These are phyloP conservation scores for Odocoileus hemionus DNA, from an alignment of 2,113 vertebrate species.

Conservation along the genomic window DNA sequence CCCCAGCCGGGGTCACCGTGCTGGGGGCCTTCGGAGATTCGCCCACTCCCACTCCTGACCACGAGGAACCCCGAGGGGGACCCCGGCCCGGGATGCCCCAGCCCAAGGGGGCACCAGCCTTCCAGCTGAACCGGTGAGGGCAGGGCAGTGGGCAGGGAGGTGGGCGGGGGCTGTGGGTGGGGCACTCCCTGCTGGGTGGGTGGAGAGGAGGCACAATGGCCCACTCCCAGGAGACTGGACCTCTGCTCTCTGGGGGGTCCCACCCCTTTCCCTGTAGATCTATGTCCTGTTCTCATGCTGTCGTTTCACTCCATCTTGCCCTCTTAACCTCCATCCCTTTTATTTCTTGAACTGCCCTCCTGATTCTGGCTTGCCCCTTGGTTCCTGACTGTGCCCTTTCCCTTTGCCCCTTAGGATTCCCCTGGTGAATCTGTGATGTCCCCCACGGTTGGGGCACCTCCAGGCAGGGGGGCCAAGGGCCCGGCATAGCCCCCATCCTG, in stretches of 20 bases:
- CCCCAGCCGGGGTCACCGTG: slow-evolving; percentile 83
- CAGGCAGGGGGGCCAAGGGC: slow-evolving; percentile 70
- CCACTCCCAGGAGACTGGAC: not conserved
- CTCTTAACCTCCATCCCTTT: not conserved
- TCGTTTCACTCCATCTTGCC: slow-evolving; percentile 15
- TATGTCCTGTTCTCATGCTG: not conserved
- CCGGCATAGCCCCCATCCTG: slow-evolving; percentile 49
- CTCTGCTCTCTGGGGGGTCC: not conserved
- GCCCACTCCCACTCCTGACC: slow-evolving; percentile 74
- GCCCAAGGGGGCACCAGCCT: slow-evolving; percentile 75
- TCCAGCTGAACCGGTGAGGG: slow-evolving; percentile 86
- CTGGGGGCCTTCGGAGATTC: slow-evolving; percentile 81
- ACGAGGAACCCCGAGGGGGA: slow-evolving; percentile 74
- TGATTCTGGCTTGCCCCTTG: not conserved
- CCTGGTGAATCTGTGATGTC: slow-evolving; percentile 85
- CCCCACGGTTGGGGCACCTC: slow-evolving; percentile 60
- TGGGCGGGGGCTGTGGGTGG: not conserved
- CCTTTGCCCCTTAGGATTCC: slow-evolving; percentile 82
- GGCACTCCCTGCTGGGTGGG: not conserved
- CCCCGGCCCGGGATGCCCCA: slow-evolving; percentile 70
- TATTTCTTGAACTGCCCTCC: not conserved
- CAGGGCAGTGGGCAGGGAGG: slow-evolving; percentile 36
- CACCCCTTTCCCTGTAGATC: slow-evolving; percentile 2
- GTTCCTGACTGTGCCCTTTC: slow-evolving; percentile 65
- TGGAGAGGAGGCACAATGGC: not conserved